Conservation (phyloP, 1,140 invertebrate species). For the Drosophila repleta region DNA sequence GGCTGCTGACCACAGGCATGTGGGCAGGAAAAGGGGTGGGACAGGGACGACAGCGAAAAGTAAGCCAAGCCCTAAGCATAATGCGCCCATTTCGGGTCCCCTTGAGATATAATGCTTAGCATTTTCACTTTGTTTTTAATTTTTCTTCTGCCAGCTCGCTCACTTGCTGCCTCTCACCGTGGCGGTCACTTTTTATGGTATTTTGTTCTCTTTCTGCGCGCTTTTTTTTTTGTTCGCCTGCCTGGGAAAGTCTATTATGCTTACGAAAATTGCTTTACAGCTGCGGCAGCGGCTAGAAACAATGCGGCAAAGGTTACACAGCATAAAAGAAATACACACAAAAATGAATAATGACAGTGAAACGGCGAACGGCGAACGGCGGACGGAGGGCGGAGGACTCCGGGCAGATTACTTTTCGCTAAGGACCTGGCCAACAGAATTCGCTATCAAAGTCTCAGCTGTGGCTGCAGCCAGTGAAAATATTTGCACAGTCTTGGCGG, state of each 20-base stretch:
- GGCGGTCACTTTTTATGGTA: slow-evolving; percentile 61
- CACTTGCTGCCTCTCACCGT: not conserved
- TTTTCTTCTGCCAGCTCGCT: not conserved
- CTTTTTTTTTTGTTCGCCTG: slow-evolving; percentile 12
- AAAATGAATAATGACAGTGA: slow-evolving; percentile 78
- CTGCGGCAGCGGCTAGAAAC: slow-evolving; percentile 61
- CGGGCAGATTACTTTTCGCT: slow-evolving; percentile 41
- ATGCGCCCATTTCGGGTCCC: slow-evolving; percentile 50
- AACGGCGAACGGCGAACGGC: slow-evolving; percentile 6
- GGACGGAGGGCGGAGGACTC: not conserved
- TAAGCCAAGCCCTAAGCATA: slow-evolving; percentile 45
- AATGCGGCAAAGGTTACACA: slow-evolving; percentile 78
- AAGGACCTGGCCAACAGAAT: slow-evolving; percentile 38
- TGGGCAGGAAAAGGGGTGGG: not conserved
- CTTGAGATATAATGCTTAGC: slow-evolving; percentile 78
- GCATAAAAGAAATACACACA: slow-evolving; percentile 72
- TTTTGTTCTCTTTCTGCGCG: slow-evolving; percentile 53
- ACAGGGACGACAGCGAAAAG: slow-evolving; percentile 2
- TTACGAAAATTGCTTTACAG: slow-evolving; percentile 80
- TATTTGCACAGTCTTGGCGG: slow-evolving; percentile 30
- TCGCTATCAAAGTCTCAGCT: slow-evolving; percentile 45
- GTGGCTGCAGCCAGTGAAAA: slow-evolving; percentile 46
- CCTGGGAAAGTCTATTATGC: slow-evolving; percentile 75
- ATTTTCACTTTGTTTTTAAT: slow-evolving; percentile 28
- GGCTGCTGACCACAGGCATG: slow-evolving; percentile 42